Conservation (phyloP, 1,140 invertebrate species). For the Nomia melanderi region DNA sequence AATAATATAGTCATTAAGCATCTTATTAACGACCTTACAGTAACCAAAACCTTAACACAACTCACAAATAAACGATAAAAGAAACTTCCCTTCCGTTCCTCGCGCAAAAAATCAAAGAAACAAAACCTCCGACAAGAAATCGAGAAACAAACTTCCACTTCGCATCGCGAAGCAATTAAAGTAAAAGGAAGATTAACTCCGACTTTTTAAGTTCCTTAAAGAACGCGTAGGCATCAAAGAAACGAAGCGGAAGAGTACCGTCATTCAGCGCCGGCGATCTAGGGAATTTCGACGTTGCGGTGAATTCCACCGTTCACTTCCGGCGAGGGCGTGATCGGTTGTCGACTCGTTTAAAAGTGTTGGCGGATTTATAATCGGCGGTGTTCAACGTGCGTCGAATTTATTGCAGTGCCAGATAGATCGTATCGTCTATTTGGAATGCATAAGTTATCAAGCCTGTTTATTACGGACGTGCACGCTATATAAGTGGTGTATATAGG, state of each 20-base stretch:
- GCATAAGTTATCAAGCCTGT: slow-evolving; percentile 67
- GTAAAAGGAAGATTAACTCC: too few relatives aligned
- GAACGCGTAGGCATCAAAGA: too few relatives aligned
- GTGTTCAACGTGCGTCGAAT: slow-evolving; percentile 55
- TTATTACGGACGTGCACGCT: slow-evolving; percentile 62
- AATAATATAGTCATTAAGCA: too few relatives aligned
- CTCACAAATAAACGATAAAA: too few relatives aligned
- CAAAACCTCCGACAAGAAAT: too few relatives aligned
- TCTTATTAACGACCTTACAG: too few relatives aligned
- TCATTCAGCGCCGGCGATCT: background rate
- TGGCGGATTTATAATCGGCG: slow-evolving; percentile 50
- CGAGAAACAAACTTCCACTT: too few relatives aligned
- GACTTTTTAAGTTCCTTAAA: too few relatives aligned
- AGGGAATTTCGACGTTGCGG: background rate
- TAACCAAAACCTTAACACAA: too few relatives aligned
- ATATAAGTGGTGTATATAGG: slow-evolving; percentile 42
- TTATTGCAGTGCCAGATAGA: slow-evolving; percentile 62
- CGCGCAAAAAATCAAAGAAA: too few relatives aligned
- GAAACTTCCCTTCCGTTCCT: too few relatives aligned
- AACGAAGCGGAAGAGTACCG: background rate
- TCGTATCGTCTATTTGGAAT: slow-evolving; percentile 61
- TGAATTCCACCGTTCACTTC: background rate
- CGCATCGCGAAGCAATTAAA: too few relatives aligned
- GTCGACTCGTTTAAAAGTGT: slow-evolving; percentile 25
- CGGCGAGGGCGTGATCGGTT: background rate